Evolutionary conservation across 2,888 invertebrate species (phyloP).

Genomic region (Ellobium chinense): DNA sequence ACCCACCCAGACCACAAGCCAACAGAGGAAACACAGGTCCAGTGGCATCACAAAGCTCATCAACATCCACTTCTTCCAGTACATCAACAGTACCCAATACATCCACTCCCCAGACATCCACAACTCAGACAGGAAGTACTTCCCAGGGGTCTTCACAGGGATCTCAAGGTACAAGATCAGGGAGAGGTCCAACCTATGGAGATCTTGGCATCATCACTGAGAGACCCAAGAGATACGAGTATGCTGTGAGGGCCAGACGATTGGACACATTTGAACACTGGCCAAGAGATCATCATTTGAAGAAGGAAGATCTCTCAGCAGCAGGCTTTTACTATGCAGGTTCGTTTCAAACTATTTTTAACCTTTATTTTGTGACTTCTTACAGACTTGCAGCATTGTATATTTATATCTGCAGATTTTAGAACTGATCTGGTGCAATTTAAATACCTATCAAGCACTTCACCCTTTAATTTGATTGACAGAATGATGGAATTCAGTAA

Average conservation of each 20-base stretch:
- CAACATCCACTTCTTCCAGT: neutral
- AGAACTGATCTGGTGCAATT: too few species aligned
- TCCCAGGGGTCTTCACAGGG: neutral
- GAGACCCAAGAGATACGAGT: slow-evolving; percentile 47
- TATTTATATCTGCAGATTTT: too few species aligned
- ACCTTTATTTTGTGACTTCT: too few species aligned
- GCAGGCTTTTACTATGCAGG: slow-evolving; percentile 46
- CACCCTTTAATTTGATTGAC: too few species aligned
- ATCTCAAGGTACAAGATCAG: neutral
- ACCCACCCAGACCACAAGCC: neutral
- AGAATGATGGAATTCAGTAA: too few species aligned
- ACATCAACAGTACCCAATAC: neutral
- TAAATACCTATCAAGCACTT: too few species aligned
- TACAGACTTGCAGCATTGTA: too few species aligned
- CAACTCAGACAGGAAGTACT: neutral
- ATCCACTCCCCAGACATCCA: neutral
- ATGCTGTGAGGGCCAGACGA: slow-evolving; percentile 33
- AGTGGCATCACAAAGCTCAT: neutral
- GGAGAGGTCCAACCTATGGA: slow-evolving; percentile 31
- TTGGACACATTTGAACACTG: slow-evolving; percentile 42
- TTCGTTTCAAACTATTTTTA: neutral
- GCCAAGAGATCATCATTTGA: slow-evolving; percentile 45
- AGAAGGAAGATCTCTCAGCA: slow-evolving; percentile 39
- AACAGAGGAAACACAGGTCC: neutral
- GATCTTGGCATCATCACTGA: slow-evolving; percentile 50